Evolutionary conservation across 2,113 vertebrate species (phyloP), one percentile per base, ranked within the genome.

Genomic region (Crotalus helleri): DNA sequence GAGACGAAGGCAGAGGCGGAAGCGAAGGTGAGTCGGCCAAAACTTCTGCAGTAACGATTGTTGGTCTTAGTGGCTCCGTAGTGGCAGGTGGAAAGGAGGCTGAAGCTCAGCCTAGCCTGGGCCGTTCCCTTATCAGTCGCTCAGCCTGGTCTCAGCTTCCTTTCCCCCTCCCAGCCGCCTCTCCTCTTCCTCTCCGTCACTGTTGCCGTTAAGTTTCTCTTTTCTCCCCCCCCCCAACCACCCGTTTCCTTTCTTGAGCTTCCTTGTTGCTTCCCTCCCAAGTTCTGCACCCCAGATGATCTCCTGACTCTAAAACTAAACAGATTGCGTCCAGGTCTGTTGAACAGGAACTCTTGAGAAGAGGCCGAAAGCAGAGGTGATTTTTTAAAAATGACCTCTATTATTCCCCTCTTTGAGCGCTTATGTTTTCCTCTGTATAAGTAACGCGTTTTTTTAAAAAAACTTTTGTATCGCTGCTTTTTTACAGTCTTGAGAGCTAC

Each of bases 151-250:
- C 86, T 9, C 9, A 1, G 49, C 8, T 6, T 44, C 39, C 44
- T 39, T 5, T 0, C 12, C 1, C 1, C 26, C 0, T 6, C 33
- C 33, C 57, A 58, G 26, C 85, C 12, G 19, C 15, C 5, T 9
- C 7, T 5, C 85, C 51, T 39, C 12, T 9, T 12, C 23, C 3
- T 1, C n/a, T 7, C 1, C 3, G 1, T 4, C n/a, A 8, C 13
- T 17, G 46, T 24, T 81, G 74, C 21, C 74, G 24, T 17, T 44
- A 49, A 10, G 15, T 59, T 5, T 39, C 49, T 54, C 57, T 3
- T 6, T 54, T 11, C 51, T 13, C n/a, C 29, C 23, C 4, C 11
- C 2, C 5, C 26, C 19, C 46, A 3, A 46, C 46, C 21, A 8
- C 89, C 12, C 0, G 1, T 6, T 13, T 26, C 24, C 33, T 21